Conservation (phyloP, 1,140 invertebrate genomes). For the Drosophila sechellia region DNA sequence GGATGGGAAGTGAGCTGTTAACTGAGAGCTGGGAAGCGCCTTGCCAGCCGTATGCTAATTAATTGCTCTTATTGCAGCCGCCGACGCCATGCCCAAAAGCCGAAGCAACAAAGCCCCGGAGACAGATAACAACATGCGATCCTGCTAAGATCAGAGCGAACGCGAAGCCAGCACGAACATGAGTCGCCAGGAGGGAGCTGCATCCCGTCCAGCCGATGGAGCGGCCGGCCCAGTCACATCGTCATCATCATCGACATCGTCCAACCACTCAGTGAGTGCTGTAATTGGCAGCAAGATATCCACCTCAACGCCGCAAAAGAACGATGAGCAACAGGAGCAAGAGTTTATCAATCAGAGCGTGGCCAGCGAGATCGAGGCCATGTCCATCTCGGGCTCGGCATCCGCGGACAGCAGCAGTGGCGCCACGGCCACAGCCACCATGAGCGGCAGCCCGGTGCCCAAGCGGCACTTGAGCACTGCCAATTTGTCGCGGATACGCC, state of each 20-base stretch:
- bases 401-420: slow-evolving; percentile 57
- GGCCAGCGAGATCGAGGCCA: slow-evolving; percentile 65
- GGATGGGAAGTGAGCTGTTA: slow-evolving; percentile 1
- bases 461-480: slow-evolving; percentile 72
- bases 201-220: slow-evolving; percentile 12
- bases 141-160: slow-evolving; percentile 41
- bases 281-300: slow-evolving; percentile 67
- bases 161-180: slow-evolving; percentile 38
- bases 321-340: slow-evolving; percentile 40
- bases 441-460: slow-evolving; percentile 68
- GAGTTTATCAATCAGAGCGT: slow-evolving; percentile 64
- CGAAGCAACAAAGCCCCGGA: slow-evolving; percentile 18
- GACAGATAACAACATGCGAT: slow-evolving; percentile 46
- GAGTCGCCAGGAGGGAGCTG: slow-evolving; percentile 61
- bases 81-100: slow-evolving; percentile 54
- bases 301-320: slow-evolving; percentile 74
- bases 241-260: slow-evolving; percentile 15
- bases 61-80: slow-evolving; percentile 44
- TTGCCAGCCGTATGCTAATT: slow-evolving; percentile 66
- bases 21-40: slow-evolving; percentile 9
- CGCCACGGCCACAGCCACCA: slow-evolving; percentile 24
- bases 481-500: slow-evolving; percentile 70
- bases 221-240: slow-evolving; percentile 19
- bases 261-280: slow-evolving; percentile 15
- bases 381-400: slow-evolving; percentile 50